Conservation (phyloP, 2,113 vertebrate species). For the Myocastor coypus region DNA sequence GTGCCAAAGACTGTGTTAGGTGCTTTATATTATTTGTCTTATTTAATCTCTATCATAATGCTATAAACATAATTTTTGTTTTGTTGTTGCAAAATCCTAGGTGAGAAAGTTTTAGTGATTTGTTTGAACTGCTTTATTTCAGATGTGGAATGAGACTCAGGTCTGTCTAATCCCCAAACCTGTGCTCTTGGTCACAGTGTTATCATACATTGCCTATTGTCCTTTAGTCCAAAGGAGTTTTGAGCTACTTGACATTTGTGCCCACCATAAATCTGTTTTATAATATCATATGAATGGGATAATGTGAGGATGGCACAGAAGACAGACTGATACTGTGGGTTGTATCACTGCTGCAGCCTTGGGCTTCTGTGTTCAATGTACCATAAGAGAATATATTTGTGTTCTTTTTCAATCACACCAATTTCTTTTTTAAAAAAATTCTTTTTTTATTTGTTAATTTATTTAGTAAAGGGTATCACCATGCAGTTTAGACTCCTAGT, state of each 20-base stretch:
- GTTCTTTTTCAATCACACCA: neutral
- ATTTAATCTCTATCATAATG: constrained; percentile 1
- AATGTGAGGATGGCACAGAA: neutral
- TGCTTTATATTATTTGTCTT: constrained; percentile 48
- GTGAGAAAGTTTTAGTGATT: constrained; percentile 6
- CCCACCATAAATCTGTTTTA: constrained; percentile 20
- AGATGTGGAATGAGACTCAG: neutral
- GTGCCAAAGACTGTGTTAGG: neutral
- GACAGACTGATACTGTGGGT: neutral
- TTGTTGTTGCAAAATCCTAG: constrained; percentile 24
- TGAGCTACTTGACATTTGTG: neutral
- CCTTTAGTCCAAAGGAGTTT: constrained; percentile 5
- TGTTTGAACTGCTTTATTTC: constrained; percentile 44
- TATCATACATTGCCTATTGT: neutral
- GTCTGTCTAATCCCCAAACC: neutral
- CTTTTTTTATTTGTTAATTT: no score
- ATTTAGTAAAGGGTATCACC: no score
- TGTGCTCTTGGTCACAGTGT: neutral
- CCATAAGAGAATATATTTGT: constrained; percentile 36
- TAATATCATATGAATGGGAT: neutral
- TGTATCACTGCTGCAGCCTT: neutral
- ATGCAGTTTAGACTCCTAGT: no score
- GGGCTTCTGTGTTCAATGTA: neutral
- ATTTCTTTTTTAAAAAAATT: neutral
- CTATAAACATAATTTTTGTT: constrained; percentile 29